Evolutionary conservation across 2,113 vertebrate species (phyloP).

Genomic region (Euleptes europaea): DNA sequence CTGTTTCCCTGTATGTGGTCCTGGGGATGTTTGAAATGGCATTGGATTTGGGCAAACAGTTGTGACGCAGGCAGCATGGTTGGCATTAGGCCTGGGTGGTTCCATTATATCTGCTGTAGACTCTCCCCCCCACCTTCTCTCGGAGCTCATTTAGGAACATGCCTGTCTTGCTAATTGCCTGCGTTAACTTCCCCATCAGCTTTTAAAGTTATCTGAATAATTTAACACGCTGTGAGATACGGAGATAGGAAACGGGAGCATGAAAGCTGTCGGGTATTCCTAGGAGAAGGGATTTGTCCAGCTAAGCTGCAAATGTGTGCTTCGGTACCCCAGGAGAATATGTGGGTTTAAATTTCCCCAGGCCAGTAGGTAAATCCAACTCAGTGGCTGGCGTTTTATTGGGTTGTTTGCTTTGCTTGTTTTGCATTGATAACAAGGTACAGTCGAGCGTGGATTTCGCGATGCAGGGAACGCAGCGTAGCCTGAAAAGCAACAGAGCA

Average conservation of each 20-base stretch:
- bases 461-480: background rate
- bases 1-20: background rate
- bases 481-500: background rate
- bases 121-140: no score
- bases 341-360: background rate
- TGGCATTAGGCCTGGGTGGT: background rate
- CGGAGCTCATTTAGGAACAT: background rate
- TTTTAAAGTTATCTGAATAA: conserved; percentile 3
- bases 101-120: background rate
- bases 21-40: background rate
- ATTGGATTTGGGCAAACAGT: background rate
- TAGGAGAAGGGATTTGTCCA: conserved; percentile 3
- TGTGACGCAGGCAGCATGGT: background rate
- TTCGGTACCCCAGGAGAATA: background rate
- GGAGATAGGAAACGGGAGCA: background rate
- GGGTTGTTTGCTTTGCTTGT: background rate
- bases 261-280: background rate
- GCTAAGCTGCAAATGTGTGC: background rate
- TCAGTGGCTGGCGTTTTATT: background rate
- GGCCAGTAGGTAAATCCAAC: background rate
- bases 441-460: background rate
- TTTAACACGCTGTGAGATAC: background rate
- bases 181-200: background rate
- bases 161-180: background rate
- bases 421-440: background rate